A percentile compares a stretch with the other conserved stretches of the same genome.
These are phyloP conservation scores for Gonioctena quinquepunctata DNA, from an alignment of 1,140 invertebrate species.

Conservation along the genomic window DNA sequence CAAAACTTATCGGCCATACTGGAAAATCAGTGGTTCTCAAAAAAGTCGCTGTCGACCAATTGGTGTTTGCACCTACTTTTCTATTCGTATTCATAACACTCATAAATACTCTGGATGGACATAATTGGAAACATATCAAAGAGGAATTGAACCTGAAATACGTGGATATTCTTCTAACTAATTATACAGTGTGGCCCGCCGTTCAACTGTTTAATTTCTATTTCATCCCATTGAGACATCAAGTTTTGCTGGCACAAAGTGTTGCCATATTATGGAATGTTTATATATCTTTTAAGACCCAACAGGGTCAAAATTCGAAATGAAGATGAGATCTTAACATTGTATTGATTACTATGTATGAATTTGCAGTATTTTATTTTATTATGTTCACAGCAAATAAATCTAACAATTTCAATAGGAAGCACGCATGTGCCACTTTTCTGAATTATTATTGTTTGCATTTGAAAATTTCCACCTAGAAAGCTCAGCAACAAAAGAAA, in stretches of 20 bases:
- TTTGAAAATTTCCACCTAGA: too few species aligned
- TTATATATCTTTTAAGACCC: slow-evolving; percentile 74
- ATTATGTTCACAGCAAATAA: too few species aligned
- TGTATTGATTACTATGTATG: too few species aligned
- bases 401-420: too few species aligned
- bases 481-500: too few species aligned
- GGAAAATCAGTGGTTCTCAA: slow-evolving; percentile 50
- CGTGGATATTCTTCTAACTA: slow-evolving; percentile 68
- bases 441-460: too few species aligned
- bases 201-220: slow-evolving; percentile 85
- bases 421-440: too few species aligned
- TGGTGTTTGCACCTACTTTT: slow-evolving; percentile 69
- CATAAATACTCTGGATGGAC: slow-evolving; percentile 67
- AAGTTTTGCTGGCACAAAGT: slow-evolving; percentile 79
- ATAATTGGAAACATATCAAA: slow-evolving; percentile 60
- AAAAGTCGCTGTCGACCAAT: slow-evolving; percentile 79
- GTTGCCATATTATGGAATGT: slow-evolving; percentile 86
- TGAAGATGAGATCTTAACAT: too few species aligned
- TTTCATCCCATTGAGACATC: slow-evolving; percentile 76
- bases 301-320: background rate
- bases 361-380: too few species aligned
- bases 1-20: slow-evolving; percentile 12
- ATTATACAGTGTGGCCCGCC: slow-evolving; percentile 83
- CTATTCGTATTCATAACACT: slow-evolving; percentile 62
- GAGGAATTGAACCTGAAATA: slow-evolving; percentile 67